phyloP scores from a whole-genome alignment of 35 echinoderm and acorn worm species.

The Patiria miniata region DNA sequence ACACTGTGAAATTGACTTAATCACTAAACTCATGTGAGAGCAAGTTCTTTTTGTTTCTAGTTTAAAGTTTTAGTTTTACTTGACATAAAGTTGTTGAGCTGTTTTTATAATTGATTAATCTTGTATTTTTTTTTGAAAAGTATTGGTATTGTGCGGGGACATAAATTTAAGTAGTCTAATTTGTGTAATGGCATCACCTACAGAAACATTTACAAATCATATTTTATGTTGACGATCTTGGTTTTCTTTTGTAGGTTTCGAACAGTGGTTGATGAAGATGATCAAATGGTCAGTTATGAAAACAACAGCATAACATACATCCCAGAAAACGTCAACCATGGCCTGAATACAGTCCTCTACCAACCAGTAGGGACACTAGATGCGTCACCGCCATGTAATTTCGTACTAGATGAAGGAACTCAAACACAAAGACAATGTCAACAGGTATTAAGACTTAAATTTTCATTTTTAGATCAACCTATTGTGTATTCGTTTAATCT shows the following conservation, averaged over 20 bases:
- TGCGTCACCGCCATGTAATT: conserved; percentile 34
- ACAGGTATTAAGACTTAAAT: conserved; percentile 41
- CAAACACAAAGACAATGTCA: conserved; percentile 51
- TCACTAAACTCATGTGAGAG: no score
- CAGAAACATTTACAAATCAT: no score
- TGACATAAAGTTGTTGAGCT: no score
- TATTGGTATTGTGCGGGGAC: no score
- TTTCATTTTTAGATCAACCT: conserved; percentile 7
- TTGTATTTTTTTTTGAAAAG: no score
- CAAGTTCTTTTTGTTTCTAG: no score
- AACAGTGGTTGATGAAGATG: conserved; percentile 60
- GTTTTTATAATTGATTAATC: no score
- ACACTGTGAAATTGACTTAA: no score
- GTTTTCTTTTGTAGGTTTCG: conserved; percentile 64
- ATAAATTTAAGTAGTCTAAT: no score
- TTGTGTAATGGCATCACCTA: no score
- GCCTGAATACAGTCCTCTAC: conserved; percentile 6
- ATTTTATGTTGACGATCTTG: no score
- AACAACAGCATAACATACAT: conserved; percentile 22
- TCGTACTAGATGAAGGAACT: conserved; percentile 52
- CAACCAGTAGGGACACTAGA: conserved; percentile 31
- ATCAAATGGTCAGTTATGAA: conserved; percentile 58
- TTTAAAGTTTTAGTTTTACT: no score
- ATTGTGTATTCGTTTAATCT: neutral
- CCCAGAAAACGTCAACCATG: conserved; percentile 57